These are phyloP conservation scores for Nasonia vitripennis DNA, from an alignment of 1,140 invertebrate species.

Conservation along the genomic window DNA sequence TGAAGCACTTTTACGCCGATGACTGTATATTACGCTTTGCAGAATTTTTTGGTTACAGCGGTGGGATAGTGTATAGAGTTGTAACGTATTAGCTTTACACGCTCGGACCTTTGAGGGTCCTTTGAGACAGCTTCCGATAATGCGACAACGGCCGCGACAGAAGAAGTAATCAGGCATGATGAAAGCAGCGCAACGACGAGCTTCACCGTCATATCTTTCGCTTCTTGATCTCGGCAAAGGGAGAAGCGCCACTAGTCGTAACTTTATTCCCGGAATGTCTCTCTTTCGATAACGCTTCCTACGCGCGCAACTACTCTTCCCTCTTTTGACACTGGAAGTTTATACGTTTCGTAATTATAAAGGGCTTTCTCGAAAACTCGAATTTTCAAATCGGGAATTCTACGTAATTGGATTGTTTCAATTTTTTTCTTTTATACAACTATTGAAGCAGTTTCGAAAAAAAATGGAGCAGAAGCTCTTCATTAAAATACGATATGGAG, in stretches of 20 bases:
- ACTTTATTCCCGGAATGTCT: conserved; percentile 40
- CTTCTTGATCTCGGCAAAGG: conserved; percentile 37
- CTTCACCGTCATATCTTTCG: conserved; percentile 21
- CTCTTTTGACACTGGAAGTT: neutral
- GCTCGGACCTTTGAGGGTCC: neutral
- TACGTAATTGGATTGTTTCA: too few species aligned
- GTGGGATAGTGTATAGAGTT: too few species aligned
- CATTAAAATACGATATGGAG: too few species aligned
- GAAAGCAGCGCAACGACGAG: conserved; percentile 51
- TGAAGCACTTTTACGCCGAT: neutral
- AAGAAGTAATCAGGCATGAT: conserved; percentile 60
- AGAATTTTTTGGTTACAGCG: too few species aligned
- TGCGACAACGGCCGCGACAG: conserved; percentile 28
- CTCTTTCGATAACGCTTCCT: conserved; percentile 43
- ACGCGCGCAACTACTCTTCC: neutral
- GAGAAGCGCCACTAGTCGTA: conserved; percentile 10
- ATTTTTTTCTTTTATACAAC: too few species aligned
- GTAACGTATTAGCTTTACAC: neutral
- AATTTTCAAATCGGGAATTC: too few species aligned
- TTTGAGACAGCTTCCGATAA: conserved; percentile 33
- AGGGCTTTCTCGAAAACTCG: too few species aligned
- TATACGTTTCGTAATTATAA: neutral
- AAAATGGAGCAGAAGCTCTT: too few species aligned
- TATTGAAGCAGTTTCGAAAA: too few species aligned
- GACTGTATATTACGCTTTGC: too few species aligned